These are phyloP conservation scores for Epirrita christyi DNA, from an alignment of 2,888 invertebrate species.

Conservation along the genomic window DNA sequence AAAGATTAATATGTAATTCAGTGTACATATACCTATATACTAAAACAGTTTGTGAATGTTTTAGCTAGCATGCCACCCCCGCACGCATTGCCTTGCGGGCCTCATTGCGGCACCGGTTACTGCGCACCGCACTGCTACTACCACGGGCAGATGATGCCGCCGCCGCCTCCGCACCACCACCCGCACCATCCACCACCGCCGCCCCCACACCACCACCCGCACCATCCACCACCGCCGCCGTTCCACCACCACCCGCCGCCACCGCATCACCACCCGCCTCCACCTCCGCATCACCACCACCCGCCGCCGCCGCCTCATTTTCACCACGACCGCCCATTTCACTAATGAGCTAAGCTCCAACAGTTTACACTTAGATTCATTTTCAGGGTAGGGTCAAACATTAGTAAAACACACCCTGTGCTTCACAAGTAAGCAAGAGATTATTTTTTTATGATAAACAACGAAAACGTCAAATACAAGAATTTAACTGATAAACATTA, in stretches of 20 bases:
- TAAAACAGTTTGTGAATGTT: conserved; percentile 6
- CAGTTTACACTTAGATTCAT: no score
- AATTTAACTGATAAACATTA: no score
- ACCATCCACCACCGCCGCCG: conserved; percentile 32
- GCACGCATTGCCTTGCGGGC: conserved; percentile 63
- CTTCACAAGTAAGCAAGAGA: no score
- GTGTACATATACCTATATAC: no score
- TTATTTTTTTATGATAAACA: no score
- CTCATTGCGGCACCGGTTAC: conserved; percentile 57
- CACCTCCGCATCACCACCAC: conserved; percentile 4
- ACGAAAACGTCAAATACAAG: no score
- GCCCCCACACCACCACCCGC: conserved; percentile 36
- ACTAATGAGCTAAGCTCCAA: no score
- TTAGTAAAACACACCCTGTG: no score
- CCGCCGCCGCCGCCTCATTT: conserved; percentile 1
- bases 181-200: conserved; percentile 5
- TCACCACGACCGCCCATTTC: neutral
- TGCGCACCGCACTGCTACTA: conserved; percentile 64
- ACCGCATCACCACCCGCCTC: conserved; percentile 24
- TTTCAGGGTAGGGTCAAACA: no score
- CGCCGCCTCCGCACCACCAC: conserved; percentile 21
- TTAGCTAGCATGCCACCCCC: conserved; percentile 65
- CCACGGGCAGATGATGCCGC: conserved; percentile 32
- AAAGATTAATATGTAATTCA: no score
- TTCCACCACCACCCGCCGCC: conserved; percentile 23